Evolutionary conservation across 2,113 vertebrate species (phyloP).

Genomic region (Octodon degus): DNA sequence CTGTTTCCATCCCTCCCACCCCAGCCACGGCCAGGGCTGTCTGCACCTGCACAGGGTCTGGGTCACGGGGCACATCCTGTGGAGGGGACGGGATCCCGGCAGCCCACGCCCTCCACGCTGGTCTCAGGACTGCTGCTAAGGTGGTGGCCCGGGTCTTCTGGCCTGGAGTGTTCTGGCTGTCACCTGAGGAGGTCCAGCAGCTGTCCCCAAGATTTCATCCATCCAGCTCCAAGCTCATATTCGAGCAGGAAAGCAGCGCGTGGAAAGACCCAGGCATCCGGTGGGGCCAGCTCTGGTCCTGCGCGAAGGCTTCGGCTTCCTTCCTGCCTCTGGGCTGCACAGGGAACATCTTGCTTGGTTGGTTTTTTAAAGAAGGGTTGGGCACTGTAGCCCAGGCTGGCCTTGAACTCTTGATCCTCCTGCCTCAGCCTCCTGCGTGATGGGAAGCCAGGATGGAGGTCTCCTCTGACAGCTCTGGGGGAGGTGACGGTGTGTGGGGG

Average conservation of each 20-base stretch:
- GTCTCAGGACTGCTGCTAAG: neutral
- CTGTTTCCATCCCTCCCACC: neutral
- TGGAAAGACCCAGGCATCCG: neutral
- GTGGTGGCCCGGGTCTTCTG: neutral
- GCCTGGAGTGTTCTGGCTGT: neutral
- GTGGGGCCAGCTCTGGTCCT: neutral
- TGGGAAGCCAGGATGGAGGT: neutral
- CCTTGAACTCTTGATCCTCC: neutral
- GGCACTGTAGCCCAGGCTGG: neutral
- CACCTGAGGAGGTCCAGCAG: neutral
- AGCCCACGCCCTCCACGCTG: neutral
- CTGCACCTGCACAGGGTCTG: neutral
- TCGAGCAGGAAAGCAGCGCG: neutral
- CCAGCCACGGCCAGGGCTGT: neutral
- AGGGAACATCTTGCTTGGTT: neutral
- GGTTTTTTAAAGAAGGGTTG: neutral
- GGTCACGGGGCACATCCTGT: neutral
- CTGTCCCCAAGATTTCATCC: neutral
- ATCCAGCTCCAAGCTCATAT: no score
- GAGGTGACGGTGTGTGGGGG: neutral
- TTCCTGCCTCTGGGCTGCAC: neutral
- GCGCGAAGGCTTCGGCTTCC: neutral
- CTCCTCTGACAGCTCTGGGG: neutral
- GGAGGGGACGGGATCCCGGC: neutral
- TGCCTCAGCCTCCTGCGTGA: neutral